These are phyloP conservation scores for Himalopsyche japonica DNA, from an alignment of 2,888 invertebrate species.

Conservation along the genomic window DNA sequence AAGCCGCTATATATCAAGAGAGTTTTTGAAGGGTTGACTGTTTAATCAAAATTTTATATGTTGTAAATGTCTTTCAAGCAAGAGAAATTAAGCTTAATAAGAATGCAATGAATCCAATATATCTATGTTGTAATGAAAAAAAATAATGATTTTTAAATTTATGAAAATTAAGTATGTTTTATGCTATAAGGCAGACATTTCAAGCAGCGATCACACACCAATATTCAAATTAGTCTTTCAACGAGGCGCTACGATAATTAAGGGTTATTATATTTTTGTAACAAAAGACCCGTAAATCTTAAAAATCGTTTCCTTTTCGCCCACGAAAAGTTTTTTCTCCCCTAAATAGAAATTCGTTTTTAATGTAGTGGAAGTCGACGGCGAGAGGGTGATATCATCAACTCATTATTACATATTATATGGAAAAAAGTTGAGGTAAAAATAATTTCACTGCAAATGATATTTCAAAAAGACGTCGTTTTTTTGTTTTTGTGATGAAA, in stretches of 20 bases:
- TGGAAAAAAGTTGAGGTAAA: neutral
- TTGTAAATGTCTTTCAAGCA: no score
- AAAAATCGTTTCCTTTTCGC: constrained; percentile 34
- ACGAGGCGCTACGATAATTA: constrained; percentile 39
- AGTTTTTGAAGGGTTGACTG: no score
- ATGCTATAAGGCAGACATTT: neutral
- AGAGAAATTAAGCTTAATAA: no score
- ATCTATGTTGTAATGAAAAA: no score
- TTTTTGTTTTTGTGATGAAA: no score
- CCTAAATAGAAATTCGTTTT: constrained; percentile 39
- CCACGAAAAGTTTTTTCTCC: constrained; percentile 20
- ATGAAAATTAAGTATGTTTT: neutral
- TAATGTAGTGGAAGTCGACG: constrained; percentile 34
- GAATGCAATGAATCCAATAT: no score
- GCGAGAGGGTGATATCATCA: constrained; percentile 31
- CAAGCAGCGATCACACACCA: constrained; percentile 17
- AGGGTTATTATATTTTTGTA: constrained; percentile 40
- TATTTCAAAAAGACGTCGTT: no score
- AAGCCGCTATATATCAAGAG: no score
- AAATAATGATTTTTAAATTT: no score
- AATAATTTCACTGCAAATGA: neutral
- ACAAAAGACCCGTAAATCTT: constrained; percentile 39
- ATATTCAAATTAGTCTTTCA: constrained; percentile 40
- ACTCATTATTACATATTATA: constrained; percentile 30
- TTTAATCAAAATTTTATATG: no score